Evolutionary conservation across 2,888 invertebrate species (phyloP).

Genomic region (Drosophila seclusa): DNA sequence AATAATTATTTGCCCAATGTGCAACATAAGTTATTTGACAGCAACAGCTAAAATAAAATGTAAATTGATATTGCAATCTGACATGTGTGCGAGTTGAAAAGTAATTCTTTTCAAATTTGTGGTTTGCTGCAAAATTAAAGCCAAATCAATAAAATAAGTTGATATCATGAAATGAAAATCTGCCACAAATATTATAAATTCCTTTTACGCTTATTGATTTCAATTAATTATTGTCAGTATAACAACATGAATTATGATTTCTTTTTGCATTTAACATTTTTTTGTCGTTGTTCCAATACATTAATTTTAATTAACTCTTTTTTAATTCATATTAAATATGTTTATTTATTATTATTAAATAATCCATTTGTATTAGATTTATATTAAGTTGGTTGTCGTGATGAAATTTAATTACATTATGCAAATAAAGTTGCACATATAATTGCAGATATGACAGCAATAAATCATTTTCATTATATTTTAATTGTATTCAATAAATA

Average conservation of each 20-base stretch:
- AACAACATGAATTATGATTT: neutral
- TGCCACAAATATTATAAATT: neutral
- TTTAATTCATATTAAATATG: neutral
- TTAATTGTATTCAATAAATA: neutral
- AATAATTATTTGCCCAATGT: slow-evolving; percentile 58
- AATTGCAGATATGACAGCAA: neutral
- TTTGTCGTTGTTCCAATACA: neutral
- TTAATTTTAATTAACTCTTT: neutral
- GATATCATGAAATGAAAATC: neutral
- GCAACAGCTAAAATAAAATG: slow-evolving; percentile 9
- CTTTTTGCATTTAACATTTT: neutral
- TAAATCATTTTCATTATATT: neutral
- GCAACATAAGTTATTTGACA: slow-evolving; percentile 52
- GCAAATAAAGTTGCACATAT: neutral
- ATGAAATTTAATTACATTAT: neutral
- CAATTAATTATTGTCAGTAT: neutral
- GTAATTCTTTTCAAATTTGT: slow-evolving; percentile 1
- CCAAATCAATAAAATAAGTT: slow-evolving; percentile 10
- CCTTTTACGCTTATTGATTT: neutral
- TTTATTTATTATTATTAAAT: neutral
- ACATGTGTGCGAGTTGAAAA: slow-evolving; percentile 3
- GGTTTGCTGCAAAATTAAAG: neutral
- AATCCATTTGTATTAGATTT: neutral
- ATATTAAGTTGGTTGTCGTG: neutral
- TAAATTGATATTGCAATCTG: slow-evolving; percentile 19